These are phyloP conservation scores for Xenopus borealis DNA, from an alignment of 2,113 vertebrate species.

Conservation along the genomic window DNA sequence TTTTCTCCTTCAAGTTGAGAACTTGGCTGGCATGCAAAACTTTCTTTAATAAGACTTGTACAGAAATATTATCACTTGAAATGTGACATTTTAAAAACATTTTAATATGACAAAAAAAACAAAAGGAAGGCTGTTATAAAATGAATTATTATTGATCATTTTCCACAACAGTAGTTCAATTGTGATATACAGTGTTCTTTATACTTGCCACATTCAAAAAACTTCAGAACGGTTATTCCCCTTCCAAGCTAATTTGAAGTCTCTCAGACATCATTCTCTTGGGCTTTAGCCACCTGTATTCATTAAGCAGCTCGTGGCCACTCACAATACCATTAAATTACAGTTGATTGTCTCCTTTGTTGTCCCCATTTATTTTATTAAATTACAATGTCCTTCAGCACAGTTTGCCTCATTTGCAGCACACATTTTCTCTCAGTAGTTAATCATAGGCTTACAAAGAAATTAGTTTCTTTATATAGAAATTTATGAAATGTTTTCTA, in stretches of 20 bases:
- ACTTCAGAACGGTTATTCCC: slow-evolving; percentile 58
- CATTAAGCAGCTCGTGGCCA: slow-evolving; percentile 59
- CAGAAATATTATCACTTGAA: no score
- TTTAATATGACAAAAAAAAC: no score
- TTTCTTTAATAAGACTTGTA: no score
- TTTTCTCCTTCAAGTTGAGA: no score
- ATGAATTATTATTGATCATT: slow-evolving; percentile 64
- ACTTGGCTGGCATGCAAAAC: no score
- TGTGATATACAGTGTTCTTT: slow-evolving; percentile 65
- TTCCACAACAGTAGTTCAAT: slow-evolving; percentile 59
- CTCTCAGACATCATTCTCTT: slow-evolving; percentile 59
- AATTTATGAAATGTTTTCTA: slow-evolving; percentile 44
- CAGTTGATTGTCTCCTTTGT: slow-evolving; percentile 51
- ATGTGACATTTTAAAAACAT: no score
- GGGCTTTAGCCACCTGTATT: slow-evolving; percentile 65
- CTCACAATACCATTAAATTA: slow-evolving; percentile 52
- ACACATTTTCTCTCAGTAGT: slow-evolving; percentile 48
- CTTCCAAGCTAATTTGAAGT: slow-evolving; percentile 63
- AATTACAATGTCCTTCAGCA: slow-evolving; percentile 53
- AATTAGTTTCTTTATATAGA: slow-evolving; percentile 22
- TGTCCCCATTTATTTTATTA: slow-evolving; percentile 49
- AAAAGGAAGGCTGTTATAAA: slow-evolving; percentile 42
- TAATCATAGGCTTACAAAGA: slow-evolving; percentile 51
- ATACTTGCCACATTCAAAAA: slow-evolving; percentile 60
- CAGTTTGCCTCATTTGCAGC: slow-evolving; percentile 46